Evolutionary conservation across 2,797 vertebrate genomes (phyloP).

Genomic region (Neomorphus geoffroyi): DNA sequence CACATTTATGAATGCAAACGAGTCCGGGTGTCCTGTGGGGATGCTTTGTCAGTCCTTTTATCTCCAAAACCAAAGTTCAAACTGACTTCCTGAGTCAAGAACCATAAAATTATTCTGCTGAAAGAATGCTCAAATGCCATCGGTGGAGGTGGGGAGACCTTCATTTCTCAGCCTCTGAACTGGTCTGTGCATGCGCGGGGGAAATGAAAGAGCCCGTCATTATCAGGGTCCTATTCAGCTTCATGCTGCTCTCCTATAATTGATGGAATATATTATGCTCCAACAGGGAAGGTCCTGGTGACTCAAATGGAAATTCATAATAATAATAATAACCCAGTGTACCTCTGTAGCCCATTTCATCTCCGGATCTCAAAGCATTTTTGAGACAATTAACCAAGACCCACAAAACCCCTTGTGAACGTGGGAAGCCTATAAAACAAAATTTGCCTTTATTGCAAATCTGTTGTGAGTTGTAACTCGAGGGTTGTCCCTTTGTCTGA

Average conservation of each 20-base stretch:
- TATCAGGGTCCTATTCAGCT: conserved; percentile 3
- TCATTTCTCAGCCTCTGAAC: conserved; percentile 33
- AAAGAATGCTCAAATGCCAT: conserved; percentile 62
- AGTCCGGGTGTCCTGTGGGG: conserved; percentile 53
- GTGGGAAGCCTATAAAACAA: not conserved
- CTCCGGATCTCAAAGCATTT: not conserved
- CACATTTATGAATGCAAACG: conserved; percentile 69
- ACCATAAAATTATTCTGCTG: conserved; percentile 66
- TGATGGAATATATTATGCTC: conserved; percentile 31
- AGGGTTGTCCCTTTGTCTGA: not conserved
- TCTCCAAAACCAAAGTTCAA: conserved; percentile 73
- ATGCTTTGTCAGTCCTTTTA: conserved; percentile 71
- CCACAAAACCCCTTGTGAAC: not conserved
- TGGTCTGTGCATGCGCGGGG: not conserved
- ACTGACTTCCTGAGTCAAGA: conserved; percentile 67
- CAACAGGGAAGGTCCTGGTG: not conserved
- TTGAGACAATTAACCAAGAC: not conserved
- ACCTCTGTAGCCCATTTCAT: not conserved
- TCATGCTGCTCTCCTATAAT: not conserved
- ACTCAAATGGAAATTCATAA: conserved; percentile 1
- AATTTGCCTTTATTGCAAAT: not conserved
- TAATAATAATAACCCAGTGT: not conserved
- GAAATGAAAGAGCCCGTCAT: conserved; percentile 43
- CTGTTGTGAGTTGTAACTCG: not conserved
- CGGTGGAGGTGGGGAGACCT: not conserved